Evolutionary conservation across 2,797 vertebrate species (phyloP), one percentile per base, ranked within the genome.

Genomic region (Streptopelia turtur): DNA sequence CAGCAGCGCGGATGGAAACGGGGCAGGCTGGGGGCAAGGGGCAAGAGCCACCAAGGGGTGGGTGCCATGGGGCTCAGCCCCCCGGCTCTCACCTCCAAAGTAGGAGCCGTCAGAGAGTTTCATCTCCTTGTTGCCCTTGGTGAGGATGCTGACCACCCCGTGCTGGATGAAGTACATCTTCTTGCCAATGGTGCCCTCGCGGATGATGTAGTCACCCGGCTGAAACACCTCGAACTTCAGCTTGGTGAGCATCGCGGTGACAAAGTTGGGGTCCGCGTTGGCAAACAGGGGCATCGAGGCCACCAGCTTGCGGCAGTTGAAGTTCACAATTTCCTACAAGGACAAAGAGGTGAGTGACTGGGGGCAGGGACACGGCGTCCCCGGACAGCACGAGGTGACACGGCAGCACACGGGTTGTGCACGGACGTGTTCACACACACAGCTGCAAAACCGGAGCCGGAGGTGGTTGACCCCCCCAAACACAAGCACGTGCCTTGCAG

Each of bases 141-240:
- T 99, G 92, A 99, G 98, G 83, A 99, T 97, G 75, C 98, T 99
- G 96, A 99, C 98, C 65, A 99, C 98, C 0, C 99, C 99, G 1
- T 99, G 99, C 95, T 99, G 99, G 97, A 99, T 99, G 98, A 99
- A 99, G 97, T 99, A 99, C 99, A 99, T 99, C 98, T 99, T 99
- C 97, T 99, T 99, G 90, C 99, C 99, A 0, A 99, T 98, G 92
- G 99, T 99, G 37, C 99, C 99, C 95, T 99, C 99, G 0, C 99
- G 98, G 94, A 99, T 97, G 56, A 99, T 99, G 97, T 99, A 99
- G 94, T 99, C 99, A 0, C 94, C 97, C 0, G 99, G 99, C 97
- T 99, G 99, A 94, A 99, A 99, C 71, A 99, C 99, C 95, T 99
- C 99, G 13, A 99, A 99, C 89, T 98, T 98, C 90, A 99, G 98